Percentiles rank a stretch among this genome's conserved stretches.
These are phyloP conservation scores for Tricholauxania praeusta DNA, from an alignment of 2,888 invertebrate genomes.

Conservation along the genomic window DNA sequence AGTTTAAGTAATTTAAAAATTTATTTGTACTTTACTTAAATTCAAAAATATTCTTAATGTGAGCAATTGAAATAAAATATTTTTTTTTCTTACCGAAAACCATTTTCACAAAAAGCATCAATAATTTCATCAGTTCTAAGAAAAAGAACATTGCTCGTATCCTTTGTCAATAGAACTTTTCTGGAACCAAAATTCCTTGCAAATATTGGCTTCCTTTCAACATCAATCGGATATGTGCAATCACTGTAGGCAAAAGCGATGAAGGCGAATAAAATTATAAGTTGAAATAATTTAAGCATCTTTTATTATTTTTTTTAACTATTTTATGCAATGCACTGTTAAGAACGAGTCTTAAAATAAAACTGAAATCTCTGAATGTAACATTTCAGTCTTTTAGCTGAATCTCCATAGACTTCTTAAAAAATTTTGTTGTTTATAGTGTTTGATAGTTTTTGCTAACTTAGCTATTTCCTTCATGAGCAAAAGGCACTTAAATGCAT, in stretches of 20 bases:
- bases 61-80: too few species aligned
- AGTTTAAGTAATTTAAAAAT: too few species aligned
- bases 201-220: neutral
- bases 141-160: neutral
- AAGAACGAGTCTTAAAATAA: neutral
- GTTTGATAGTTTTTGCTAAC: neutral
- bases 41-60: neutral
- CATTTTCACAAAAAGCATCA: conserved; percentile 16
- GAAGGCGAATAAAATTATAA: neutral
- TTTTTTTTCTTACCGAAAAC: neutral
- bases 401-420: too few species aligned
- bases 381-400: neutral
- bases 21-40: neutral
- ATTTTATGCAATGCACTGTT: neutral
- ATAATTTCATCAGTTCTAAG: neutral
- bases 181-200: conserved; percentile 5
- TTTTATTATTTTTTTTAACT: neutral
- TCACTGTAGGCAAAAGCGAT: neutral
- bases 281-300: neutral
- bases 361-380: neutral
- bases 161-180: neutral
- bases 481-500: neutral
- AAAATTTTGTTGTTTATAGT: too few species aligned
- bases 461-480: neutral
- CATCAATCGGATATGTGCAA: neutral